Base-by-base conservation (phyloP, 2,888 invertebrate genomes). In the Cylloceria caligata region DNA sequence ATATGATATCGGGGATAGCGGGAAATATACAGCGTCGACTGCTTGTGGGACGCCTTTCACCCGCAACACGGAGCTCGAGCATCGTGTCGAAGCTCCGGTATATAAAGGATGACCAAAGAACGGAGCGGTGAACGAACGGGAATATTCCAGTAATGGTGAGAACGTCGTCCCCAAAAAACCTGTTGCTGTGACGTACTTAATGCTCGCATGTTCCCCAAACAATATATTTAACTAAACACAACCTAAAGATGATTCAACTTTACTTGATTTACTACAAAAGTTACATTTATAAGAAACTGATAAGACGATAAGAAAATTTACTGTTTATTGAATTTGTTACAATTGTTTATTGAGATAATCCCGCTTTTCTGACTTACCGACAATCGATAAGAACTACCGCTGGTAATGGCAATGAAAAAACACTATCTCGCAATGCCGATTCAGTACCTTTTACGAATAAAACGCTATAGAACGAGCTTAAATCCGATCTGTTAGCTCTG, bases 21-120 rank as follows among this genome's bases (percentile, higher is more conserved):
- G 36, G 55, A 42, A 21, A n/a, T n/a, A 30, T 67, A 71, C 71
- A 60, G 45, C 45, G 69, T 27, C 11, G 49, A 75, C 82, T 68
- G 75, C 79, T 71, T 55, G 75, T 72, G 52, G 67, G 74, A 67
- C n/a, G 82, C 82, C 82, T 82, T 82, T 82, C 82, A 79, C 82
- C 79, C 71, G 67, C 68, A 36, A 72, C 49, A 76, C 82, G 79
- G 75, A n/a, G 27, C 57, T 36, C 65, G 0, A 34, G 65, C 55
- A 60, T 72, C 67, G 60, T 34, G 19, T 42, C 21, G n/a, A 21
- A 60, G 71, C 30, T 9, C 69, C 65, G 34, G 62, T 71, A 72
- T n/a, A n/a, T 74, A 82, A 75, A 79, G 79, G 75, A 68, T 27
- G 67, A 74, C 57, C 45, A 45, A 62, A 72, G 39, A 64, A 65